Evolutionary conservation across 2,888 invertebrate genomes (phyloP), one percentile per base, ranked within the genome.

Genomic region (Pollenia labialis): DNA sequence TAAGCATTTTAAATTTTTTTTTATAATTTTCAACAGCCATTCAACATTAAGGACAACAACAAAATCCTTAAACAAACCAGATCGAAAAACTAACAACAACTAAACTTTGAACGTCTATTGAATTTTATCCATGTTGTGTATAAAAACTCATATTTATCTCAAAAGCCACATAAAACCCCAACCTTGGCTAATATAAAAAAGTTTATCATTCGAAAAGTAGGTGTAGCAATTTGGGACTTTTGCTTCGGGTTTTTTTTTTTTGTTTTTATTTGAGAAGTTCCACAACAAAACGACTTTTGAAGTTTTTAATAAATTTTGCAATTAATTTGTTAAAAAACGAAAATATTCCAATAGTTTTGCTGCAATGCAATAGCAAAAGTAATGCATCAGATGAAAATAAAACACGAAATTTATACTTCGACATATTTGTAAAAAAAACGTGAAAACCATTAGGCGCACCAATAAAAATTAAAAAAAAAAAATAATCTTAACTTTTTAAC

Each of bases 21-120:
- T 44, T 66, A 48, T 66, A 66, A 66, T 66, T 66, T 66, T 69
- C 52, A 69, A 52, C 66, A 68, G 42, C 16, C 46, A 18, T 23
- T 18, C 46, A 46, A 48, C 23, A 66, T 7, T 7, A 11, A 46
- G 12, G 40, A 40, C 6, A 58, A 56, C 7, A 23, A 56, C 56
- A 1, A 56, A 56, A 32, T 56, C 18, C 46, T 18, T 8, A 46
- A 44, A 14, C 23, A 46, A 23, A 46, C 44, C 44, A 11, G 44
- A 4, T n/a, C 11, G 42, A 42, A 60, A 60, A 32, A 32, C 32
- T 32, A 32, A 6, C 60, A 14, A 60, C 32, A 40, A n/a, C 40
- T n/a, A 44, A 62, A 62, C 9, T 4, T 40, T 32, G 10, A 68
- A 14, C 32, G 10, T 32, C 12, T 16, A 68, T 52, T 40, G 50